Percentiles rank a stretch among this genome's conserved stretches.
phyloP scores from a whole-genome alignment of 2,888 invertebrate genomes.

The Protophormia terraenovae region DNA sequence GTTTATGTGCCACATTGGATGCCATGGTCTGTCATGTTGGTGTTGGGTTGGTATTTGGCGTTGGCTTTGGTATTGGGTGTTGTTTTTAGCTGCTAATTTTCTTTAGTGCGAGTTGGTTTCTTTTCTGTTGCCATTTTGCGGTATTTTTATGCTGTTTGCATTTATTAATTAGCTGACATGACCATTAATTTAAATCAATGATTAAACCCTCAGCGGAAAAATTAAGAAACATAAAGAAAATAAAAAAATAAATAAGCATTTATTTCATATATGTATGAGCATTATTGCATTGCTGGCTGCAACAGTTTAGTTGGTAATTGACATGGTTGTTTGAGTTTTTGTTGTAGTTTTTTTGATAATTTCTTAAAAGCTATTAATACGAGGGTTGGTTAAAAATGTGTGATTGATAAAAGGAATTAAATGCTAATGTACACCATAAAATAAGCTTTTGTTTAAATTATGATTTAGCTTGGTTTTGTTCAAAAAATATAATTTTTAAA shows the following conservation, averaged over 20 bases:
- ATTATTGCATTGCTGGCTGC: slow-evolving; percentile 28
- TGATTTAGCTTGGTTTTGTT: too few relatives aligned
- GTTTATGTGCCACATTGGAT: background rate
- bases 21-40: slow-evolving; percentile 10
- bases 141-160: slow-evolving; percentile 79
- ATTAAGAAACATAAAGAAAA: slow-evolving; percentile 9
- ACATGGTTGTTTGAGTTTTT: slow-evolving; percentile 33
- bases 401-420: too few relatives aligned
- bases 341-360: background rate
- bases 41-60: slow-evolving; percentile 17
- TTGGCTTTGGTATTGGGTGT: slow-evolving; percentile 53
- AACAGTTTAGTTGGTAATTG: slow-evolving; percentile 41
- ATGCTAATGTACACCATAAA: too few relatives aligned
- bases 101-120: slow-evolving; percentile 71
- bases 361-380: background rate
- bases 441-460: too few relatives aligned
- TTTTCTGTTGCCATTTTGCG: slow-evolving; percentile 74
- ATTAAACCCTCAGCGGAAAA: slow-evolving; percentile 70
- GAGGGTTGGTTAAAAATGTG: slow-evolving; percentile 12
- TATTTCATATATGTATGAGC: background rate
- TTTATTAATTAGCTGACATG: slow-evolving; percentile 81
- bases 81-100: slow-evolving; percentile 59
- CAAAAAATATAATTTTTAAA: too few relatives aligned
- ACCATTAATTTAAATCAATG: slow-evolving; percentile 81
- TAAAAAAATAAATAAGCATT: background rate